Evolutionary conservation across 2,113 vertebrate species (phyloP).

Genomic region (Paratilapia polleni): DNA sequence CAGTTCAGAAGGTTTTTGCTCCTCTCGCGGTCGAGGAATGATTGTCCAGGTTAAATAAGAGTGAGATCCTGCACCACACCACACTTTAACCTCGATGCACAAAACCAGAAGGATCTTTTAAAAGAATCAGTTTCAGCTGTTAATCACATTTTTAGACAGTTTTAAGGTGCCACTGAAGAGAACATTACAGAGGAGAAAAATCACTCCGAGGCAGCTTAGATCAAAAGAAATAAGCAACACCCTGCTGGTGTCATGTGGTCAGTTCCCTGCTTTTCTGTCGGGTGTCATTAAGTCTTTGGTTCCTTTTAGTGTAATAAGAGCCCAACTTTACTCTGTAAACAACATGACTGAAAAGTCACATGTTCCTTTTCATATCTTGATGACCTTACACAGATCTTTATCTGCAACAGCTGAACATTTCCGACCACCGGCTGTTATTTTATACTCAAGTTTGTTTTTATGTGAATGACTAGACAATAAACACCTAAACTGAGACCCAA

Average conservation of each 20-base stretch:
- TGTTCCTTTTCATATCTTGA: not conserved
- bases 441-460: not conserved
- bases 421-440: not conserved
- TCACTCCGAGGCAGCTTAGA: constrained; percentile 4
- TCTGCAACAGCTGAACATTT: not conserved
- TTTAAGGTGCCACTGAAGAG: not conserved
- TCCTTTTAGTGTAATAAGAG: not conserved
- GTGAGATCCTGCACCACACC: not conserved
- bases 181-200: not conserved
- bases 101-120: not conserved
- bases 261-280: constrained; percentile 13
- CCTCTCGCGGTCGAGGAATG: constrained; percentile 23
- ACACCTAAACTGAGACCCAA: not conserved
- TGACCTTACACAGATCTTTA: not conserved
- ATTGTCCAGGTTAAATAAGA: not conserved
- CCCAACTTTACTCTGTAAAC: constrained; percentile 14
- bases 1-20: not conserved
- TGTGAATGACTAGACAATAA: not conserved
- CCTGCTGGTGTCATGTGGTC: constrained; percentile 8
- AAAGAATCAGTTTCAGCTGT: constrained; percentile 20
- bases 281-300: constrained; percentile 45
- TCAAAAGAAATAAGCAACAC: not conserved
- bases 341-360: constrained; percentile 19
- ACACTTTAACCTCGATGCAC: constrained; percentile 4
- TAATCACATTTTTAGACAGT: constrained; percentile 33